Percentiles rank a stretch among this genome's conserved stretches.
phyloP scores from a whole-genome alignment of 2,888 invertebrate species.

The Linnaemya tessellans region DNA sequence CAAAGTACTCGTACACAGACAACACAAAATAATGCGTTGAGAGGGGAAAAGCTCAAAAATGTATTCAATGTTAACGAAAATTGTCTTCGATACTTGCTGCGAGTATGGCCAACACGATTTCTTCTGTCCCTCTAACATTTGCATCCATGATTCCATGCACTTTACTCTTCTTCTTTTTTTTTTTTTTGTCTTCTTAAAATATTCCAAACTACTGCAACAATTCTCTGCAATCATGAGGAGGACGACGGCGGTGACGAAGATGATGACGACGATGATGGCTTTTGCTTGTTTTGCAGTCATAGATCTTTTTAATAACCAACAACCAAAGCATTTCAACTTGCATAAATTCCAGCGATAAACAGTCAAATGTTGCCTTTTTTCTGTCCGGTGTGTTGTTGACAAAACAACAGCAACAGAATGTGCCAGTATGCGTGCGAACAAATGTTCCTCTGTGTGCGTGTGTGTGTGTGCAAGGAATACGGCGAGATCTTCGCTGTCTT shows the following conservation, averaged over 20 bases:
- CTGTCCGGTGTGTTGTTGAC: conserved; percentile 49
- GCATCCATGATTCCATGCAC: conserved; percentile 1
- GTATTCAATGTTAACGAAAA: conserved; percentile 66
- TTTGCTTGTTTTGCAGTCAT: conserved; percentile 57
- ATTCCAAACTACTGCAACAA: conserved; percentile 60
- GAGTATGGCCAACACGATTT: conserved; percentile 41
- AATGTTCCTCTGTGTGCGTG: too few relatives aligned
- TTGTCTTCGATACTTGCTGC: conserved; percentile 30
- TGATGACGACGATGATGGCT: conserved; percentile 55
- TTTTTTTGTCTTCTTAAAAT: conserved; percentile 45
- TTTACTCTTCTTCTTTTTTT: conserved; percentile 50
- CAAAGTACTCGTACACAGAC: conserved; percentile 47
- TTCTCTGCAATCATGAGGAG: conserved; percentile 26
- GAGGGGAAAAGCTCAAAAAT: conserved; percentile 62
- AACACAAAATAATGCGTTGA: conserved; percentile 68
- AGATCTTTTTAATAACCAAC: conserved; percentile 68
- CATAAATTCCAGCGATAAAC: conserved; percentile 71
- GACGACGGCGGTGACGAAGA: conserved; percentile 37
- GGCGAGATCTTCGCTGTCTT: conserved; percentile 54
- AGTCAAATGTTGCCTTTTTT: conserved; percentile 59
- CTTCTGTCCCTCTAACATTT: background rate
- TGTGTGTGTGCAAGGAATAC: conserved; percentile 8
- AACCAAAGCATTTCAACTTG: conserved; percentile 58
- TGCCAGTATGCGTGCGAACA: conserved; percentile 9
- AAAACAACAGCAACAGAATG: conserved; percentile 21